Percentiles rank a stretch among this genome's conserved stretches.
These are phyloP conservation scores for Arctia plantaginis DNA, from an alignment of 2,888 invertebrate genomes.

Conservation along the genomic window DNA sequence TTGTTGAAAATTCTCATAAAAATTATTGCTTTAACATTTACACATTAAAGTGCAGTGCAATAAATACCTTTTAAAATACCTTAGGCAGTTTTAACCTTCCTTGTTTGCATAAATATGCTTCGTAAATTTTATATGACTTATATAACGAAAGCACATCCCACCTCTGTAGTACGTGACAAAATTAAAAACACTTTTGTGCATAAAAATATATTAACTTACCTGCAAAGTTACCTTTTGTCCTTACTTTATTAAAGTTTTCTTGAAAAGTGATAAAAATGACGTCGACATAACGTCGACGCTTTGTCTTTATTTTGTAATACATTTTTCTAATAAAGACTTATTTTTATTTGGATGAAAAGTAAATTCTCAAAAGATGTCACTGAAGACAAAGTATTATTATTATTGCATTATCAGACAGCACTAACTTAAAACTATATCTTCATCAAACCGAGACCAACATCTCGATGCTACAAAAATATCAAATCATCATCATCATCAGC, in stretches of 20 bases:
- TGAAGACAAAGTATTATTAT: no score
- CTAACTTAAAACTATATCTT: no score
- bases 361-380: slow-evolving; percentile 9
- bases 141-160: slow-evolving; percentile 27
- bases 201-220: slow-evolving; percentile 78
- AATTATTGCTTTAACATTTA: no score
- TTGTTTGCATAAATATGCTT: slow-evolving; percentile 42
- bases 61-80: slow-evolving; percentile 9
- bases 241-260: slow-evolving; percentile 80
- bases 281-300: slow-evolving; percentile 65
- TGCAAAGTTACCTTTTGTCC: slow-evolving; percentile 62
- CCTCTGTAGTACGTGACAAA: slow-evolving; percentile 57
- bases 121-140: slow-evolving; percentile 50
- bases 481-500: no score
- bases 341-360: slow-evolving; percentile 30
- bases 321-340: slow-evolving; percentile 58
- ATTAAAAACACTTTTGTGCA: slow-evolving; percentile 73
- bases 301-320: slow-evolving; percentile 72
- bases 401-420: no score
- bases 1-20: no score
- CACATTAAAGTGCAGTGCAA: not conserved
- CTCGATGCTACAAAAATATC: no score
- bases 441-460: no score
- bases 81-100: slow-evolving; percentile 20
- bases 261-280: slow-evolving; percentile 82